Conservation (phyloP, 2,797 vertebrate species). For the Neolamprologus multifasciatus region DNA sequence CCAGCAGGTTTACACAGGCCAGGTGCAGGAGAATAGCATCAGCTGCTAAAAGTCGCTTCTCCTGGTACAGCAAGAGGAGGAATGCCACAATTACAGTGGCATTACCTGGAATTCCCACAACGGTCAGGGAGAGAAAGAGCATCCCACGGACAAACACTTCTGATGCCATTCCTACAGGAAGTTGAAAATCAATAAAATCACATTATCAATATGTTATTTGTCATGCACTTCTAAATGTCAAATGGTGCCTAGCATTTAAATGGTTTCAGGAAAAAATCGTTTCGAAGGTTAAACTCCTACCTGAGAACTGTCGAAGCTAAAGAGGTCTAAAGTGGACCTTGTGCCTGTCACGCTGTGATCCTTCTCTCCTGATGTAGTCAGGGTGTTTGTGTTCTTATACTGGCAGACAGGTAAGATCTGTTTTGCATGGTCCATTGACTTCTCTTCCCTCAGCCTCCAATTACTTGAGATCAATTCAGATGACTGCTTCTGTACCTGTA, state of each 20-base stretch:
- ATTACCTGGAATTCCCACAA: conserved; percentile 71
- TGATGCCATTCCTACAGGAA: conserved; percentile 48
- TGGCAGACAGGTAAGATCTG: conserved; percentile 32
- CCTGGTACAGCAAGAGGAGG: conserved; percentile 41
- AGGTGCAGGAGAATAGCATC: conserved; percentile 75
- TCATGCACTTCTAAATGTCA: neutral
- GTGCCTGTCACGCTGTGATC: neutral
- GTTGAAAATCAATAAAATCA: neutral
- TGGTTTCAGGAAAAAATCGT: neutral
- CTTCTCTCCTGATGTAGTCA: neutral
- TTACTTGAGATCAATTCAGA: conserved; percentile 72
- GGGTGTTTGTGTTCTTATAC: conserved; percentile 60
- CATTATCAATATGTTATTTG: neutral
- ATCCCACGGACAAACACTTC: conserved; percentile 55
- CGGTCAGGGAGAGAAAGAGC: conserved; percentile 66
- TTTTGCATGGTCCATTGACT: conserved; percentile 62
- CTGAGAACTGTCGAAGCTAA: neutral
- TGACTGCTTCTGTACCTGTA: conserved; percentile 59
- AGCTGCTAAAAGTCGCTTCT: conserved; percentile 62
- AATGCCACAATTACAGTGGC: conserved; percentile 61
- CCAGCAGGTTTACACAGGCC: conserved; percentile 65
- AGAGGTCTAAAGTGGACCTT: neutral
- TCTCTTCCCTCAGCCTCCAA: conserved; percentile 58
- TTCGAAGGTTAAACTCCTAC: neutral
- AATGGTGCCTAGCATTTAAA: neutral